Base-by-base conservation (phyloP, 2,113 vertebrate genomes). In the Paramormyrops kingsleyae region DNA sequence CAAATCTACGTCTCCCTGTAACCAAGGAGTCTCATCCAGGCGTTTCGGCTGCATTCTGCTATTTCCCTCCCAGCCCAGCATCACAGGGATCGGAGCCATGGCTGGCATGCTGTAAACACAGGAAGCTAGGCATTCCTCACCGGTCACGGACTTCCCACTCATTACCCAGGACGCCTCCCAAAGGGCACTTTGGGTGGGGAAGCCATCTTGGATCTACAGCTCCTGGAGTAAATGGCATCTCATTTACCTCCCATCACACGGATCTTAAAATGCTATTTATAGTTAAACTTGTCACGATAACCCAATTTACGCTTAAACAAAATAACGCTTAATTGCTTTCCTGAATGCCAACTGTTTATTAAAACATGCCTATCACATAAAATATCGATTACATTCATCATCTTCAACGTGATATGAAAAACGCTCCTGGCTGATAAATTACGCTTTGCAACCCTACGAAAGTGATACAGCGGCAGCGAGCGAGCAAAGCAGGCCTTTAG, bases 341-440 rank as follows among this genome's bases (percentile, higher is more conserved):
- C 24, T 49, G 47, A 49, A 47, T 86, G 83, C 47, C 83, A 86
- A 24, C 24, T 85, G 59, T 90, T 90, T 83, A 15, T 1, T 87
- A 91, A 80, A 80, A 42, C 74, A 21, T 8, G 74, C 74, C 35
- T 42, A 80, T 80, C 35, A 85, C 84, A 92, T 91, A 91, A 90
- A 92, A 21, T 19, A 21, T 87, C 49, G 19, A 46, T 35, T 27
- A 53, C 84, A 53, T 87, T 52, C 27, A 49, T 87, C 31, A 24
- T 39, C 27, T 6, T 87, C n/a, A 39, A 39, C 50, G 17, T 50
- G 27, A 56, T 17, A 87, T 53, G n/a, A 53, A 47, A 47, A 85
- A 87, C 21, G 19, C 49, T 87, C 86, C 50, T 56, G 86, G 27
- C 13, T 35, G 50, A 87, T 56, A 31, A 87, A 59, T 42, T n/a